Conservation (phyloP, 2,797 vertebrate genomes). For the Dryobates pubescens region DNA sequence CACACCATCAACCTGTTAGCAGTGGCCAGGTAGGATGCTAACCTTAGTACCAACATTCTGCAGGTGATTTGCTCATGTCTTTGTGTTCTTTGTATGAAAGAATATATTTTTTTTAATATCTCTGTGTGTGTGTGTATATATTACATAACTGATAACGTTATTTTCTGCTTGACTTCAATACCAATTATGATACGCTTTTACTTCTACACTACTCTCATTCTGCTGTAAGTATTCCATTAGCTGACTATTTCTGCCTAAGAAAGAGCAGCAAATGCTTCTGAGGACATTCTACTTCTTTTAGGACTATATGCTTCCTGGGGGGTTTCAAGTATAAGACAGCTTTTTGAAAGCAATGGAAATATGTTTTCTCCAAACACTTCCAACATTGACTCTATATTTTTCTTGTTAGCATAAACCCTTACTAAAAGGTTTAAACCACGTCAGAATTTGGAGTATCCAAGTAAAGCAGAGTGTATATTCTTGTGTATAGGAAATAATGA, state of each 20-base stretch:
- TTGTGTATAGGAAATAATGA: background rate
- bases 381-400: background rate
- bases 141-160: slow-evolving; percentile 44
- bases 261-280: background rate
- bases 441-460: background rate
- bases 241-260: background rate
- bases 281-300: background rate
- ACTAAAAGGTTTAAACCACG: background rate
- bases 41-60: background rate
- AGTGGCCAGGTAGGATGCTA: background rate
- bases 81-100: background rate
- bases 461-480: background rate
- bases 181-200: slow-evolving; percentile 38
- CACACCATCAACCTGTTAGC: background rate
- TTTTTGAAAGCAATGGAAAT: background rate
- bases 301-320: background rate
- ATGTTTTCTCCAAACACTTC: background rate
- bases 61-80: background rate
- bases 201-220: slow-evolving; percentile 66
- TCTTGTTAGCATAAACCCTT: background rate
- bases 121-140: background rate
- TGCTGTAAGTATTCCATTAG: slow-evolving; percentile 70
- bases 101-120: background rate
- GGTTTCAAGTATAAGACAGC: background rate
- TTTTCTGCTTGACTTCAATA: slow-evolving; percentile 44